A percentile compares a stretch with the other conserved stretches of the same genome.
phyloP scores from a whole-genome alignment of 2,797 vertebrate genomes.

The Sebastes umbrosus region DNA sequence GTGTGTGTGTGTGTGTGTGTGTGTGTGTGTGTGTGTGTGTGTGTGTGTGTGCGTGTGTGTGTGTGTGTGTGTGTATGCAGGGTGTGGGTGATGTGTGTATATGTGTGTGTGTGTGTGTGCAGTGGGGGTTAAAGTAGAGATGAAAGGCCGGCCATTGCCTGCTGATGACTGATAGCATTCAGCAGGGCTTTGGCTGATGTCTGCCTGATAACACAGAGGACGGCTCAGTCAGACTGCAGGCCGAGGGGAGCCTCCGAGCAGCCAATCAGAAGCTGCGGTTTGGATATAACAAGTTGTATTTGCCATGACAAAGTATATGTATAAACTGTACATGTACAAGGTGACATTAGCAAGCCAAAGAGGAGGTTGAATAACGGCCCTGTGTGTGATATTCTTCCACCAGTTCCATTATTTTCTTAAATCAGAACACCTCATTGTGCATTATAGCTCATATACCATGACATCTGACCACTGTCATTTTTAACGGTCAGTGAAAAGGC shows the following conservation, averaged over 20 bases:
- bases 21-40: not conserved
- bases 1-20: not conserved
- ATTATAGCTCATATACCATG: not conserved
- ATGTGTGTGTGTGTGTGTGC: not conserved
- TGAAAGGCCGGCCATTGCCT: conserved; percentile 75
- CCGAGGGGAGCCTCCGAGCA: conserved; percentile 5
- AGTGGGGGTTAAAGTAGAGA: conserved; percentile 58
- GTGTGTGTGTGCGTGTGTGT: too few species aligned
- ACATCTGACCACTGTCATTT: not conserved
- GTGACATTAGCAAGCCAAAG: not conserved
- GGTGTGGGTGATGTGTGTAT: conserved; percentile 10
- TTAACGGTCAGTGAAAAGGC: not conserved
- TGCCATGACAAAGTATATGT: not conserved
- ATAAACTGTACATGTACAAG: not conserved
- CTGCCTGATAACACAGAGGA: conserved; percentile 73
- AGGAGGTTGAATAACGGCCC: fast-evolving
- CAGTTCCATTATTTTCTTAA: not conserved
- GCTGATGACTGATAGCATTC: conserved; percentile 79
- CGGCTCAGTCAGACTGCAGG: conserved; percentile 35
- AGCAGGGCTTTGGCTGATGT: conserved; percentile 69
- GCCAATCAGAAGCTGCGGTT: conserved; percentile 9
- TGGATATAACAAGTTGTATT: not conserved
- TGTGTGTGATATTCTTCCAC: not conserved
- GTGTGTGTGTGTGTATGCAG: not conserved
- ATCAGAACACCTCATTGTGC: not conserved